Base-by-base conservation (phyloP, 2,797 vertebrate species). In the Huso huso region DNA sequence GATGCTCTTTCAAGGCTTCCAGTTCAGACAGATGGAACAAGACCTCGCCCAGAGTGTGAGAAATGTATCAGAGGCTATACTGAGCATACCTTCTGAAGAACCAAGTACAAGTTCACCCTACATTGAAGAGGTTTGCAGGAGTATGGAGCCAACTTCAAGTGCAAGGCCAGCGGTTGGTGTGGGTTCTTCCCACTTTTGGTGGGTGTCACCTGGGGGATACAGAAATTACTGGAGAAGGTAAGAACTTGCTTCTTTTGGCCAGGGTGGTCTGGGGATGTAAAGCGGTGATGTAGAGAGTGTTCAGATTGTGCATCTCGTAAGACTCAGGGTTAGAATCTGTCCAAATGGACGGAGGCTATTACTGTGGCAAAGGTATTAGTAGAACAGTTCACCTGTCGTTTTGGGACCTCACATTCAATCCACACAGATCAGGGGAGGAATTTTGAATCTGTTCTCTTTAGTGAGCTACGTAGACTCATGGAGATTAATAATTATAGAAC, bases 211-310 rank as follows among this genome's bases (percentile, higher is more conserved):
- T 72, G 18, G 66, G 70, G 37, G 6, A 15, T 69, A 3, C 68
- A 70, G 50, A 74, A 76, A 7, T 4, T 68, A 8, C 67, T 68
- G 13, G 63, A 8, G 1, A 74, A 72, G 18, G 72, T 70, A 6
- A 71, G 66, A 49, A 65, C 69, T n/a, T 10, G 23, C 7, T 74
- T 71, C 1, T 69, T 62, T 51, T 74, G 68, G 70, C 63, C 15
- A 3, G 73, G 68, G 3, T 73, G 62, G 64, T 63, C 66, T 68
- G 4, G n/a, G 1, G 64, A 73, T 63, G 68, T 76, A 0, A 62
- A 49, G 6, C 0, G 3, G 4, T 73, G 49, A 53, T 61, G 48
- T 48, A 18, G 6, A 1, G 55, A 63, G 7, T 74, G 69, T 59
- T 51, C 18, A 12, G 70, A 66, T 4, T 72, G 69, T 23, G 66